Evolutionary conservation across 2,797 vertebrate species (phyloP).

Genomic region (Rhinogobio ventralis): DNA sequence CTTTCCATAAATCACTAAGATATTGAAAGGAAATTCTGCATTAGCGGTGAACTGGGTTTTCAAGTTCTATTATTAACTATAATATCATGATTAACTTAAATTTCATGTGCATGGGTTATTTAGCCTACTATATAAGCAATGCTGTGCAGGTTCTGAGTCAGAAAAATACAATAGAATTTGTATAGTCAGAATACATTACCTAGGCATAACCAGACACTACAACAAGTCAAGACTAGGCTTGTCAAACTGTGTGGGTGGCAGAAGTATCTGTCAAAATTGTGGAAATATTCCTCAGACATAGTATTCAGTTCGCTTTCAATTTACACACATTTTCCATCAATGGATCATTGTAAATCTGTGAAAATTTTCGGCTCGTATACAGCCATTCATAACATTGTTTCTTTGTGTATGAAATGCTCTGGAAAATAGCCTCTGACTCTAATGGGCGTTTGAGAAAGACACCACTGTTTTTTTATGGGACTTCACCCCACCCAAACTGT

Average conservation of each 20-base stretch:
- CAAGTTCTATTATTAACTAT: neutral
- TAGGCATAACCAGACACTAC: constrained; percentile 4
- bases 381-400: constrained; percentile 27
- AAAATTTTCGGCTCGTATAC: constrained; percentile 2
- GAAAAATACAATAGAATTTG: neutral
- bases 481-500: constrained; percentile 47
- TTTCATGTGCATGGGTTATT: neutral
- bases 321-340: constrained; percentile 6
- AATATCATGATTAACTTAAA: neutral
- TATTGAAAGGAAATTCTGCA: neutral
- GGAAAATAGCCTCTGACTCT: constrained; percentile 46
- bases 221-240: constrained; percentile 29
- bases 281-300: constrained; percentile 17
- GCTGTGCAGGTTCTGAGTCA: neutral
- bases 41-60: neutral
- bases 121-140: neutral
- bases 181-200: constrained; percentile 18
- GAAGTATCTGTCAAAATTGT: constrained; percentile 36
- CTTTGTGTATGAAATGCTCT: constrained; percentile 20
- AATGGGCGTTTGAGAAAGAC: constrained; percentile 50
- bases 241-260: constrained; percentile 22
- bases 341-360: constrained; percentile 22
- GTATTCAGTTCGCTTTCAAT: constrained; percentile 11
- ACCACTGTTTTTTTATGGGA: constrained; percentile 44
- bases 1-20: constrained; percentile 1